Base-by-base conservation (phyloP, 2,888 invertebrate species). In the Stramonita haemastoma region DNA sequence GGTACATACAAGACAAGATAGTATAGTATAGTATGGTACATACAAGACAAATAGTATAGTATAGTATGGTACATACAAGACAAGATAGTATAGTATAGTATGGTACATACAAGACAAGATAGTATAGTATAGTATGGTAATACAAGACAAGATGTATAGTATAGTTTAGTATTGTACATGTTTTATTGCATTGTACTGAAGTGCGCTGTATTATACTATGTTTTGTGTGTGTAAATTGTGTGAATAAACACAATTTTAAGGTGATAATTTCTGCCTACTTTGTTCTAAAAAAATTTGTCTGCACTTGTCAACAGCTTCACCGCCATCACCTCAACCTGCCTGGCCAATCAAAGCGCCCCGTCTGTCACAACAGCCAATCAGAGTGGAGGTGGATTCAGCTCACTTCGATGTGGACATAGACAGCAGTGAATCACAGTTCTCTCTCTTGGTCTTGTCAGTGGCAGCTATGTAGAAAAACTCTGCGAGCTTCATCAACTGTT, bases 311-410 rank as follows among this genome's bases (percentile, higher is more conserved):
- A 56, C 93, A 94, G 94, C 87, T 95, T n/a, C 95, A 95, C 90
- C 93, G 95, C 29, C 94, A 95, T 90, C 95, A 95, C 91, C 90
- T 95, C 6, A 93, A 92, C 56, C 92, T 95, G 29, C 90, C 34
- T 95, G 95, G 95, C 95, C 95, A 8, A 89, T 94, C 15, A 91
- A 90, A 26, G 90, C 92, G n/a, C 93, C 94, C 19, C 32, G 81
- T 5, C 91, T 95, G 29, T 91, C 93, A 6, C 79, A 85, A 26
- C 87, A 91, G 86, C 91, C 89, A 56, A 93, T 94, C 8, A 87
- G 87, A 86, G 90, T 95, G 32, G 73, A 90, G 32, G 92, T 93
- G 0, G 92, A 94, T 89, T 88, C 89, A 26, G 84, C 90, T 1
- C 56, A 90, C 70, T 93, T 90, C 90, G 92, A 92, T 86, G 22